These are phyloP conservation scores for Thymelicus lineola DNA, from an alignment of 2,888 invertebrate species.

Conservation along the genomic window DNA sequence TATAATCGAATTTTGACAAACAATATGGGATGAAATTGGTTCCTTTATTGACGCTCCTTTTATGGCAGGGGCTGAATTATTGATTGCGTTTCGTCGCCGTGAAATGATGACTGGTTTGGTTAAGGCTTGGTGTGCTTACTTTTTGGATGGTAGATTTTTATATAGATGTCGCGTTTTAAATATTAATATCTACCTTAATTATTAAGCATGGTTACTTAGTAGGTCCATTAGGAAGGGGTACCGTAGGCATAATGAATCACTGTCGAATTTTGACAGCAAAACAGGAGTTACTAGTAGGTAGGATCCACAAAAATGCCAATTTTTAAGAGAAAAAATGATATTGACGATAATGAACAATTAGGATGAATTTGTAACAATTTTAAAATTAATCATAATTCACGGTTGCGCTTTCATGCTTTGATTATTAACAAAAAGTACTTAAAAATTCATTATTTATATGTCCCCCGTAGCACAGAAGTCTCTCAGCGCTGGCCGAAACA, in stretches of 20 bases:
- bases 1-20: conserved; percentile 82
- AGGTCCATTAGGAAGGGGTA: no score
- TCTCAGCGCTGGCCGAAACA: conserved; percentile 67
- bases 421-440: neutral
- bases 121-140: neutral
- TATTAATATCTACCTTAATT: no score
- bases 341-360: no score
- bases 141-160: conserved; percentile 6
- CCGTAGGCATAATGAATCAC: no score
- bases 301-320: no score
- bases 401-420: neutral
- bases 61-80: conserved; percentile 62
- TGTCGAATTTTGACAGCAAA: no score
- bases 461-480: conserved; percentile 64
- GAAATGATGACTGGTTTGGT: conserved; percentile 16
- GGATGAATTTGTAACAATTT: no score
- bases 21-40: conserved; percentile 80
- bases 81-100: conserved; percentile 51
- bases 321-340: no score
- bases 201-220: no score
- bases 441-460: conserved; percentile 5
- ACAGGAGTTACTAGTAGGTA: no score
- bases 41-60: conserved; percentile 72
- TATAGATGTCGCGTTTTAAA: neutral
- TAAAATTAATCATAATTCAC: no score